Conservation (phyloP, 2,888 invertebrate species). For the Cynaeus angustus region DNA sequence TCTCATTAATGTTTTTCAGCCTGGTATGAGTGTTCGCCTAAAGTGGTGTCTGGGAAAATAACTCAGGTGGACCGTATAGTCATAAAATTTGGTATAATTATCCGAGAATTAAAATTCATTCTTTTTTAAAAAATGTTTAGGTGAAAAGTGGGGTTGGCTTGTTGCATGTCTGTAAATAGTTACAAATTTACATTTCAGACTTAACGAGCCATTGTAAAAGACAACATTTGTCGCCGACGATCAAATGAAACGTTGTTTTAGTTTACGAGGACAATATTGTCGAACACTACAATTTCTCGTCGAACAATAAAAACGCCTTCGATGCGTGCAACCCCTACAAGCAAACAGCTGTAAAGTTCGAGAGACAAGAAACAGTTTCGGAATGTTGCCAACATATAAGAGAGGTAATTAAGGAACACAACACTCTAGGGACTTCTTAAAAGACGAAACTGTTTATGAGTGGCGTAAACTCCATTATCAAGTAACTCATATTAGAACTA, state of each 20-base stretch:
- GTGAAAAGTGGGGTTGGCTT: no score
- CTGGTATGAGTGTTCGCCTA: no score
- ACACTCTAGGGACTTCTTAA: slow-evolving; percentile 46
- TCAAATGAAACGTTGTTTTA: slow-evolving; percentile 40
- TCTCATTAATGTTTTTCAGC: no score
- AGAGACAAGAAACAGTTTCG: slow-evolving; percentile 50
- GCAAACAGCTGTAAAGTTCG: slow-evolving; percentile 52
- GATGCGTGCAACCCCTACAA: slow-evolving; percentile 45
- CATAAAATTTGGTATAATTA: no score
- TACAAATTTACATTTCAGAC: slow-evolving; percentile 35
- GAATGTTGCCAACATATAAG: slow-evolving; percentile 49
- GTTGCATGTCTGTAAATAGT: slow-evolving; percentile 31
- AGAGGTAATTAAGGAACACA: slow-evolving; percentile 51
- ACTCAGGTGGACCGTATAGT: no score
- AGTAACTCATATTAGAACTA: slow-evolving; percentile 19
- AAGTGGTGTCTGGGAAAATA: no score
- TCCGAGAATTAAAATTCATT: no score
- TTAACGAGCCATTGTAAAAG: slow-evolving; percentile 40
- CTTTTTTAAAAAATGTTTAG: no score
- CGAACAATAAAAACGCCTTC: slow-evolving; percentile 45
- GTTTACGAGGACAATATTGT: slow-evolving; percentile 46
- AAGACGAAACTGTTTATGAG: slow-evolving; percentile 42
- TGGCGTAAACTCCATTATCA: slow-evolving; percentile 15
- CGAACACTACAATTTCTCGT: slow-evolving; percentile 49
- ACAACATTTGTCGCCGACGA: slow-evolving; percentile 37